Evolutionary conservation across 2,797 vertebrate genomes (phyloP), one percentile per base, ranked within the genome.

Genomic region (Prunella strophiata): DNA sequence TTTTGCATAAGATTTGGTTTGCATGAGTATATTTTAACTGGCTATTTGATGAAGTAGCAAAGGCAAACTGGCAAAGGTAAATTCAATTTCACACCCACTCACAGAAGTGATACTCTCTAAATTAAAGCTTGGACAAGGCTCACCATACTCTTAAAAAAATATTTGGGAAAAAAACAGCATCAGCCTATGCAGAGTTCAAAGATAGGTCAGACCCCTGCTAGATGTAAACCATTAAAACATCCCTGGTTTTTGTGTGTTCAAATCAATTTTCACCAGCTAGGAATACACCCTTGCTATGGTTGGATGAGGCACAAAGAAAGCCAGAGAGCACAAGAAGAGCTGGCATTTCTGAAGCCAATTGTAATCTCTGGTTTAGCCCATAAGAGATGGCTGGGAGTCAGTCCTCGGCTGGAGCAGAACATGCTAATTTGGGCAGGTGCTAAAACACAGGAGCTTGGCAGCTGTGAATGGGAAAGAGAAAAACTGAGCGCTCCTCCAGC

Each of bases 391-490:
- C 89, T 32, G 10, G 48, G 87, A 95, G 59, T 93, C 89, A 67
- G 71, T 34, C n/a, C 38, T 79, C 9, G 3, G 78, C 84, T 89
- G 87, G 63, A 94, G 70, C 77, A 79, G 65, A 77, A 29, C 10
- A 13, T 84, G 88, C 43, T 94, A 85, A 94, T 96, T 86, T 76
- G 57, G 89, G 86, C 90, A 96, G 95, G 93, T 95, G 93, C 86
- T 96, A 93, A 91, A 94, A 93, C 81, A 85, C 91, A 93, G 79
- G 55, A 61, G 27, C 73, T 94, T 96, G 94, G 92, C 94, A 93
- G 79, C 58, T 81, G n/a, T 81, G 70, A 95, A 97, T 78, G 29
- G 67, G 70, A 91, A 88, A 67, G 38, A 67, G 48, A 78, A 84
- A 94, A 90, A 84, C n/a, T 10, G 19, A 90, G 74, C 29, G n/a